A percentile compares a stretch with the other conserved stretches of the same genome.
Evolutionary conservation across 1,140 invertebrate genomes (phyloP).

Genomic region (Apis mellifera): Amel_HAv3.1 CM009932.2:14501501-14502000

Average conservation of each 20-base stretch:
- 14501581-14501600: slow-evolving; percentile 8
- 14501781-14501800: slow-evolving; percentile 7
- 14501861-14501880: slow-evolving; percentile 48
- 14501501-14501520: background rate
- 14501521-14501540: background rate
- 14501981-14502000: no score
- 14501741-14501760: background rate
- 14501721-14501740: background rate
- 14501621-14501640: no score
- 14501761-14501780: background rate
- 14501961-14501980: background rate
- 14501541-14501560: slow-evolving; percentile 21
- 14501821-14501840: background rate
- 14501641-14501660: no score
- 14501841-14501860: background rate
- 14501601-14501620: background rate
- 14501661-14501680: no score
- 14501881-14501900: slow-evolving; percentile 75
- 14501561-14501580: background rate
- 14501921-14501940: slow-evolving; percentile 32
- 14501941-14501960: background rate
- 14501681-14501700: no score
- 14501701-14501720: no score
- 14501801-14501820: background rate
- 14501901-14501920: slow-evolving; percentile 44